Evolutionary conservation across 2,888 invertebrate genomes (phyloP).

Genomic region (Acleris holmiana): DNA sequence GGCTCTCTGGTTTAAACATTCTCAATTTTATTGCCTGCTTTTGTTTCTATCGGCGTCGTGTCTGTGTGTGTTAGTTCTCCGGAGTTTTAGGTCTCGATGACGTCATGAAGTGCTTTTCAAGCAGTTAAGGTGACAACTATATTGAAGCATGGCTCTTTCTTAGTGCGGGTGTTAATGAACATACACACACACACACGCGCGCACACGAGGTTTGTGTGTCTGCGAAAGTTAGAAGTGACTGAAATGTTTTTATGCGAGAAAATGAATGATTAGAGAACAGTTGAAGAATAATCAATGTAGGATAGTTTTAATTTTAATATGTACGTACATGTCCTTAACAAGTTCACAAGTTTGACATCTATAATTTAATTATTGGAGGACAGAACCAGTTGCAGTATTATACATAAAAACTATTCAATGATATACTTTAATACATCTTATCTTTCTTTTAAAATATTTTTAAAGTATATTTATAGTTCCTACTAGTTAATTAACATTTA

Average conservation of each 20-base stretch:
- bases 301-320: neutral
- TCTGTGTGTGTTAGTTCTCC: constrained; percentile 79
- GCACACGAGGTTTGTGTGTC: constrained; percentile 67
- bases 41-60: constrained; percentile 53
- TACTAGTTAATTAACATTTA: too few relatives aligned
- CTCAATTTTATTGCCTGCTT: constrained; percentile 15
- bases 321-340: too few relatives aligned
- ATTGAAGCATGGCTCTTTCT: constrained; percentile 49
- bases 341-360: too few relatives aligned
- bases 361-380: too few relatives aligned
- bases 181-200: constrained; percentile 77
- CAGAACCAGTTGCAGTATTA: too few relatives aligned
- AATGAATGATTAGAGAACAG: neutral
- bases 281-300: constrained; percentile 6
- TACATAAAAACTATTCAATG: too few relatives aligned
- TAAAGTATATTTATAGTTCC: too few relatives aligned
- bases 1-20: constrained; percentile 65
- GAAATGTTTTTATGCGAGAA: neutral
- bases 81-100: neutral
- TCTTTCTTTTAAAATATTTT: too few relatives aligned
- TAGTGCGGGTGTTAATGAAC: constrained; percentile 69
- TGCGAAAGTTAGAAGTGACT: constrained; percentile 57
- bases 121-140: constrained; percentile 47
- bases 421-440: too few relatives aligned
- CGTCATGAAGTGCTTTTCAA: constrained; percentile 45